Evolutionary conservation across 2,113 vertebrate species (phyloP), one percentile per base, ranked within the genome.

Genomic region (Corythornis cristatus): DNA sequence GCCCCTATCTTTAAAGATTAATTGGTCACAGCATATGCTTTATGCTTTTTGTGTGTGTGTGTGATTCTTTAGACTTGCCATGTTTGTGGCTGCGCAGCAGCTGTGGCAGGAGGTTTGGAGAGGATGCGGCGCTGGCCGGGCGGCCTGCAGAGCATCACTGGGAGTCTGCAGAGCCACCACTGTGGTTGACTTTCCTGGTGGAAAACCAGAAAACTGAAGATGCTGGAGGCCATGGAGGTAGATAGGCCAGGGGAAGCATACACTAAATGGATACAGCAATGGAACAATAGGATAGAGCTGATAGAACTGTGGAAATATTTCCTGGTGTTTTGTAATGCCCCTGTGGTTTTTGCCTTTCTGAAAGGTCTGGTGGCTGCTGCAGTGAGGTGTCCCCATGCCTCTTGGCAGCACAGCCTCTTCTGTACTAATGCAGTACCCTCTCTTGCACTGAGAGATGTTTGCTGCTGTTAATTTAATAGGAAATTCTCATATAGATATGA

Each of bases 91-190:
- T 79, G 81, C 54, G 23, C 48, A 45, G 54, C 1, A 7, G n/a
- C 25, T 70, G 28, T 17, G 28, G 75, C 3, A 3, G 12, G 8
- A n/a, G 28, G 61, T 53, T 82, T 85, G 26, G 33, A 46, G 5
- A 29, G 80, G n/a, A 29, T 7, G 5, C 5, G n/a, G 45, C 68
- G 12, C 14, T 26, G 37, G 11, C 9, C 42, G 67, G 23, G 29
- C 16, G 83, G 54, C 21, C 42, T 31, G 70, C 28, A 25, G 67
- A 70, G 42, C 13, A 31, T 73, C 72, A 77, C 45, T 0, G 0
- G 0, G 0, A 12, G 43, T 80, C 56, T 58, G 42, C 56, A 74
- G 50, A 64, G n/a, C 35, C 21, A 70, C 29, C 1, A 1, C 23
- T 58, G 37, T 65, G 28, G 58, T 66, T 23, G 7, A 48, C 28